phyloP scores from a whole-genome alignment of 2,888 invertebrate species.

The Lasioglossum oenotherae region DNA sequence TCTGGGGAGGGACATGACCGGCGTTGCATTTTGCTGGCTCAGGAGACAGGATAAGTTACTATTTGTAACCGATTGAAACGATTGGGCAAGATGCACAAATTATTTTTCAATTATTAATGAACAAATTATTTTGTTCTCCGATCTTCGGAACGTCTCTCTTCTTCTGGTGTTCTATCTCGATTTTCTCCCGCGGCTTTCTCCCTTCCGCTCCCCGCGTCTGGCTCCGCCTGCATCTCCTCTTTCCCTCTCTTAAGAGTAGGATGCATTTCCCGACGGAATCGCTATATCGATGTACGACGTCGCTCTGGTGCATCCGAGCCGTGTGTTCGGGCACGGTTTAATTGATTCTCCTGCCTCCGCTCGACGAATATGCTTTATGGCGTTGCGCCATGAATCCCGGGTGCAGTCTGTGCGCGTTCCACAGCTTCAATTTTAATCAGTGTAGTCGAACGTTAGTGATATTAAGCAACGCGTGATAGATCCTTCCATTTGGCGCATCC shows the following conservation, averaged over 20 bases:
- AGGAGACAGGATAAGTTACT: no score
- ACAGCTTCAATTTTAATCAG: slow-evolving; percentile 30
- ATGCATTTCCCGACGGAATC: slow-evolving; percentile 33
- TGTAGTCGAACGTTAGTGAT: slow-evolving; percentile 7
- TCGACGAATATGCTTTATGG: slow-evolving; percentile 45
- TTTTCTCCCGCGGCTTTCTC: not conserved
- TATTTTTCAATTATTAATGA: not conserved
- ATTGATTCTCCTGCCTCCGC: slow-evolving; percentile 53
- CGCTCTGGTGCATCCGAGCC: not conserved
- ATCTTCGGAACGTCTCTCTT: not conserved
- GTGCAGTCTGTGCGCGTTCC: not conserved
- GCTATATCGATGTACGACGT: slow-evolving; percentile 25
- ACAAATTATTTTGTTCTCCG: no score
- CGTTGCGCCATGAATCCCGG: slow-evolving; percentile 16
- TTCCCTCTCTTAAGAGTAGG: not conserved
- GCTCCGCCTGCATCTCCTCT: not conserved
- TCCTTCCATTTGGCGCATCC: not conserved
- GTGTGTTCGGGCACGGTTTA: slow-evolving; percentile 36
- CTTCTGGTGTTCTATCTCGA: not conserved
- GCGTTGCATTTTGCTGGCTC: no score
- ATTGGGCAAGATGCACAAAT: not conserved
- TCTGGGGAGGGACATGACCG: no score
- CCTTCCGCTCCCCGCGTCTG: not conserved
- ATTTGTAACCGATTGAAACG: no score
- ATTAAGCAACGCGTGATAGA: not conserved